Conservation (phyloP, 1,140 invertebrate genomes). For the Oscheius sp. region DNA sequence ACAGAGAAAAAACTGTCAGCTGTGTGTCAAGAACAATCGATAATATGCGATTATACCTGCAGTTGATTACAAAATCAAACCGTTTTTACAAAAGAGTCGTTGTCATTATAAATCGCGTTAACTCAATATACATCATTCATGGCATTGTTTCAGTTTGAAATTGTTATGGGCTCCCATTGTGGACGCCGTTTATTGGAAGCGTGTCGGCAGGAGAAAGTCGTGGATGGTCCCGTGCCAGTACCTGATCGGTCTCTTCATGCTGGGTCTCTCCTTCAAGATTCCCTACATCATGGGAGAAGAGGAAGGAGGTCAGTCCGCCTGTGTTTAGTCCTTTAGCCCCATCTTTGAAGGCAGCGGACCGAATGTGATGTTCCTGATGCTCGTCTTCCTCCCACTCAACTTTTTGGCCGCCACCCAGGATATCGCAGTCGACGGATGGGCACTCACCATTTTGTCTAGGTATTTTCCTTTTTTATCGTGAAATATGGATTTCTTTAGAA, state of each 20-base stretch:
- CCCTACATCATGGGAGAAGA: slow-evolving; percentile 73
- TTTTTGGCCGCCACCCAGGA: slow-evolving; percentile 98
- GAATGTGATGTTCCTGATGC: slow-evolving; percentile 77
- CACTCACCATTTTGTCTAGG: slow-evolving; percentile 93
- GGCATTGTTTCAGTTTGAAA: slow-evolving; percentile 70
- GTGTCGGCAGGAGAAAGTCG: slow-evolving; percentile 87
- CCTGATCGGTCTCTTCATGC: slow-evolving; percentile 74
- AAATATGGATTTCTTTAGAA: slow-evolving; percentile 64
- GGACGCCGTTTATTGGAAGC: slow-evolving; percentile 79
- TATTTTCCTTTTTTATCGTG: slow-evolving; percentile 53
- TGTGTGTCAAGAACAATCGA: neutral
- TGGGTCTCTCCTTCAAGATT: slow-evolving; percentile 75
- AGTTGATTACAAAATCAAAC: neutral
- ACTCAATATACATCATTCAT: neutral
- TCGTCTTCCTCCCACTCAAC: slow-evolving; percentile 85
- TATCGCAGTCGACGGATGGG: slow-evolving; percentile 99
- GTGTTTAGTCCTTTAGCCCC: neutral
- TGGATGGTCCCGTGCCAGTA: slow-evolving; percentile 92
- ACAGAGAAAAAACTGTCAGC: too few relatives aligned
- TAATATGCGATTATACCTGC: neutral
- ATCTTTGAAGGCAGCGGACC: slow-evolving; percentile 65
- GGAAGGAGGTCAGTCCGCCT: slow-evolving; percentile 1
- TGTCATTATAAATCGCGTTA: neutral
- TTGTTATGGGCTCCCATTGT: slow-evolving; percentile 96
- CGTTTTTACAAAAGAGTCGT: neutral